Evolutionary conservation across 1,140 invertebrate genomes (phyloP), one percentile per base, ranked within the genome.

Genomic region (Tetragonula clypearis): DNA sequence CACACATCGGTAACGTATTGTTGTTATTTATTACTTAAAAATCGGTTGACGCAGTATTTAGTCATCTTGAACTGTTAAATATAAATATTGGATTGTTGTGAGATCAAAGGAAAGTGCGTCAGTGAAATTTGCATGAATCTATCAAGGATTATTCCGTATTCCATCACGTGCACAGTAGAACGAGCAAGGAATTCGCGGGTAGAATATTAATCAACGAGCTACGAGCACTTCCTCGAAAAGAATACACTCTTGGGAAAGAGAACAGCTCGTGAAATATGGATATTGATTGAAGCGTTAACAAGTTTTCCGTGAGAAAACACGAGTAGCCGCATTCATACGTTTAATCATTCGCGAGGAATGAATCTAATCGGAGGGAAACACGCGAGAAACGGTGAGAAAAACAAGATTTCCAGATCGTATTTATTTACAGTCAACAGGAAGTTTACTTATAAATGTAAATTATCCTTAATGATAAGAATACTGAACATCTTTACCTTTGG

Each of bases 401-500:
- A 68, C 21, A 41, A 23, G 68, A 23, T 23, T 14, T 15, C 26
- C 8, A 26, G 66, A 68, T 9, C 8, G 5, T 23, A 21, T 65
- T 68, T 68, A 69, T 69, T 79, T 79, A 26, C 78, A 79, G 58
- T 21, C 11, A 79, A 58, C 21, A 69, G 26, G 53, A 71, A 49
- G 35, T 75, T 21, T 35, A 58, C 5, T 75, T 56, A 23, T 5
- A 41, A 77, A n/a, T 17, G 17, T 17, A 14, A 17, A 58, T 58
- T 41, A 23, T 23, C 11, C 12, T 21, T n/a, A 26, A 35, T 19
- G 17, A 60, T 58, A 53, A 26, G 4, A 68, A 66, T 66, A n/a
- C 60, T 30, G 14, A 66, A 65, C 49, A 30, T n/a, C 23, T 53
- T 53, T 30, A 2, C 12, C 9, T 66, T 23, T 23, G 30, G 6